Conservation (phyloP, 2,113 vertebrate genomes). For the Callocephalon fimbriatum region DNA sequence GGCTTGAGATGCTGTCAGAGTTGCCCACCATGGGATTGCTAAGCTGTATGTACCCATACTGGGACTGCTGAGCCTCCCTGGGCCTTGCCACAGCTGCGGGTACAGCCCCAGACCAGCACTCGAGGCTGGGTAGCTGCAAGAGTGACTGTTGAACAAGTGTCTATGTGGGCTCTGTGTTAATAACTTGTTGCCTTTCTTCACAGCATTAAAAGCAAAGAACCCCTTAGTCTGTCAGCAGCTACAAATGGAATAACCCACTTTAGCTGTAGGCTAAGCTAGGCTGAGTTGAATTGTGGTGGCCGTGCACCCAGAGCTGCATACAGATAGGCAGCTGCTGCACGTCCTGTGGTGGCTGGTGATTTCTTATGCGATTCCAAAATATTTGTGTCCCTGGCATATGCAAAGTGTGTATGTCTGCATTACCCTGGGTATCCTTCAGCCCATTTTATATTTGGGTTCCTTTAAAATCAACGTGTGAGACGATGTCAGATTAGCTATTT, state of each 20-base stretch:
- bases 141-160: fast-evolving
- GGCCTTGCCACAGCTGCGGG: not conserved
- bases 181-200: not conserved
- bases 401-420: not conserved
- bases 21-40: not conserved
- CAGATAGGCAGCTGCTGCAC: fast-evolving
- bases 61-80: fast-evolving
- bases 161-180: fast-evolving
- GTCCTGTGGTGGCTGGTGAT: not conserved
- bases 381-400: not conserved
- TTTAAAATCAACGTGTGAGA: not conserved
- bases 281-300: fast-evolving
- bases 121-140: not conserved
- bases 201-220: not conserved
- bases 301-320: fast-evolving
- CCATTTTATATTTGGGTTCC: not conserved
- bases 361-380: fast-evolving
- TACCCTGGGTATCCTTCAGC: not conserved
- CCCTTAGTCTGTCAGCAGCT: not conserved
- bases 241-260: not conserved
- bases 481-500: not conserved
- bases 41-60: fast-evolving
- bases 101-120: fast-evolving
- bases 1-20: fast-evolving
- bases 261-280: not conserved